Conservation (phyloP, 2,888 invertebrate genomes). For the Amaurobius ferox region DNA sequence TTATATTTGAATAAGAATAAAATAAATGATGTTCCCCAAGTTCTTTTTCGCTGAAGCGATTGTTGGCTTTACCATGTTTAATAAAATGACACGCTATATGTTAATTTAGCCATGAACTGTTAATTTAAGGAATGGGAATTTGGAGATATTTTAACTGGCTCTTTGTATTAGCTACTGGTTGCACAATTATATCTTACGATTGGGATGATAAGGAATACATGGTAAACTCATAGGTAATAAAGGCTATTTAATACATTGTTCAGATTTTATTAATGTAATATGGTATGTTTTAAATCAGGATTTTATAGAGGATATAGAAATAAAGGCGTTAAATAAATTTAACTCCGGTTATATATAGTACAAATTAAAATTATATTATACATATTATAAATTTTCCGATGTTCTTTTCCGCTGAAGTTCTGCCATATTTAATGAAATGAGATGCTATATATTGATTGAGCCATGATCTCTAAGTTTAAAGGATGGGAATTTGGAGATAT, state of each 20-base stretch:
- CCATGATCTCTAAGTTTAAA: background rate
- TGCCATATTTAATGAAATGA: background rate
- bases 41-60: background rate
- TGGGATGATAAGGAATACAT: too few species aligned
- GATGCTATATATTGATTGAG: background rate
- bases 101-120: background rate
- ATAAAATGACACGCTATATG: background rate
- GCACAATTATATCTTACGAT: too few species aligned
- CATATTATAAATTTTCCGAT: background rate
- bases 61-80: background rate
- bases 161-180: background rate
- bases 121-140: background rate
- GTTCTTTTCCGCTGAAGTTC: background rate
- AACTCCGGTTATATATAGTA: too few species aligned
- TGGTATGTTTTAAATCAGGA: too few species aligned
- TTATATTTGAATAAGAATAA: background rate
- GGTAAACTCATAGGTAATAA: too few species aligned
- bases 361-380: too few species aligned
- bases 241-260: too few species aligned
- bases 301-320: too few species aligned
- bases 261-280: too few species aligned
- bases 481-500: background rate
- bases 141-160: background rate
- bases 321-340: too few species aligned
- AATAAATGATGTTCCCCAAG: background rate